A percentile compares a stretch with the other conserved stretches of the same genome.
Evolutionary conservation across 2,797 vertebrate genomes (phyloP).

Genomic region (Muscicapa striata): DNA sequence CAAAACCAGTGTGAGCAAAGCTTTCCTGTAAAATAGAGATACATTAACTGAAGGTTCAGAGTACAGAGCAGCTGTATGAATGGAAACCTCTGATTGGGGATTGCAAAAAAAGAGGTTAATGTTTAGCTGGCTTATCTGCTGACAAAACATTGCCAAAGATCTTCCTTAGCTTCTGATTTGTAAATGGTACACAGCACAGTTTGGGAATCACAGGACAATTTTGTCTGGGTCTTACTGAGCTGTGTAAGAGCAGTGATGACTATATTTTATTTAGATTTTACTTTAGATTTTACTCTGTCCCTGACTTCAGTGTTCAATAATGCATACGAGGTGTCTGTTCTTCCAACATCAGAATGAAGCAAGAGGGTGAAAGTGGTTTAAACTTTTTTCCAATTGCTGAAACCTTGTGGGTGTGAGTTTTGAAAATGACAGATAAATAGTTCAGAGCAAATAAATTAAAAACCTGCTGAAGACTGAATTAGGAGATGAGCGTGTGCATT

Average conservation of each 20-base stretch:
- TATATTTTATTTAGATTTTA: background rate
- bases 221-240: background rate
- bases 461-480: background rate
- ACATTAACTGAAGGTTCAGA: constrained; percentile 53
- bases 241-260: background rate
- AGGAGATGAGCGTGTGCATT: background rate
- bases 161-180: constrained; percentile 31
- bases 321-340: background rate
- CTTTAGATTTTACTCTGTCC: background rate
- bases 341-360: background rate
- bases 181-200: background rate
- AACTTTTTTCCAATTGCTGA: background rate
- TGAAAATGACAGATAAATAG: background rate
- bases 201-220: background rate
- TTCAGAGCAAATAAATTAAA: constrained; percentile 13
- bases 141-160: constrained; percentile 61
- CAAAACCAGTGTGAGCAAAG: background rate
- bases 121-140: constrained; percentile 49
- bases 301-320: background rate
- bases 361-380: background rate
- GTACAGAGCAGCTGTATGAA: constrained; percentile 30
- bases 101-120: constrained; percentile 48
- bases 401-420: background rate
- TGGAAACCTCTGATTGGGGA: constrained; percentile 50
- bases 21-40: constrained; percentile 55